Evolutionary conservation across 2,888 invertebrate genomes (phyloP), one percentile per base, ranked within the genome.

Genomic region (Drosophila eohydei): DNA sequence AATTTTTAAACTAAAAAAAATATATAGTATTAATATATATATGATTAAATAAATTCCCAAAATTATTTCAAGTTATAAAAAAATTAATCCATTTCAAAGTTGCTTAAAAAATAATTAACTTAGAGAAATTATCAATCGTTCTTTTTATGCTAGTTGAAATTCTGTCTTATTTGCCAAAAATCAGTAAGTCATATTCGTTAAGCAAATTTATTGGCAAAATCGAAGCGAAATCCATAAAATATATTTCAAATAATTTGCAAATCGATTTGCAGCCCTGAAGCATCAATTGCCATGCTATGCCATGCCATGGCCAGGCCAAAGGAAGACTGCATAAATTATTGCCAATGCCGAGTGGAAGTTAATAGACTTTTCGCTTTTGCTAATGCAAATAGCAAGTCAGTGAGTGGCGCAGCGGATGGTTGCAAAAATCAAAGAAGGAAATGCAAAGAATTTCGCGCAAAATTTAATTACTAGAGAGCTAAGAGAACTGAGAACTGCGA

Each of bases 271-370:
- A 52, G 62, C 59, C 52, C 65, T 63, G 21, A 44, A 36, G 52
- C 41, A 56, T n/a, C 30, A 50, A 50, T 50, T 32, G 16, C 16
- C 16, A 32, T 30, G 48, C 30, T n/a, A 48, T 16, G 38, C n/a
- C 38, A 40, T 40, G 14, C 12, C 36, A 55, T 58, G 57, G 41
- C 55, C 40, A 51, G 32, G 34, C 41, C 50, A 69, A 51, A 51
- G 74, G 55, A 67, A 44, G 41, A 50, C 68, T 78, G 86, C 75
- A 84, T 86, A 84, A 84, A 84, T 84, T 81, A 84, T 77, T 80
- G 57, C 59, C 74, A 52, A 48, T 52, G 67, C 64, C 71, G 62
- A 75, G 64, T 72, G 71, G 66, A 70, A 81, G 81, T 81, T 84
- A 87, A 87, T 84, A 84, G 80, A 84, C 67, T 82, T 84, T 76